Percentiles rank a stretch among this genome's conserved stretches.
Conservation (phyloP, 1,140 invertebrate species). For the Mesaphorura yosii region DNA sequence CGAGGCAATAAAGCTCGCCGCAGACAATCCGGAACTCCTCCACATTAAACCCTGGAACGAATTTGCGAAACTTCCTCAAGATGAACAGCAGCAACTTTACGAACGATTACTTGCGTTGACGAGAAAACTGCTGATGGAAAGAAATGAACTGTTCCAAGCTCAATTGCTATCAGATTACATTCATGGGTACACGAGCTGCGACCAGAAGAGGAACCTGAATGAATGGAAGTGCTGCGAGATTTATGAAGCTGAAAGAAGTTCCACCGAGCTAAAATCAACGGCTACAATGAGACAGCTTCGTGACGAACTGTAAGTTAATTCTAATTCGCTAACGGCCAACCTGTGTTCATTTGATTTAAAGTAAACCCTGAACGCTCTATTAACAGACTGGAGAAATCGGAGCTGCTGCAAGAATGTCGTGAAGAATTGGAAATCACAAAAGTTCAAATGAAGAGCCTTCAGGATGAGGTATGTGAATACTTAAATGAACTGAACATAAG, state of each 20-base stretch:
- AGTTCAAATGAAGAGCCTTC: slow-evolving; percentile 14
- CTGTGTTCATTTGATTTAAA: slow-evolving; percentile 5
- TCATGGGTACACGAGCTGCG: slow-evolving; percentile 26
- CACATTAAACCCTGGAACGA: slow-evolving; percentile 26
- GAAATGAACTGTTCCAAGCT: slow-evolving; percentile 21
- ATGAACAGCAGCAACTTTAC: slow-evolving; percentile 27
- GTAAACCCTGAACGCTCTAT: no score
- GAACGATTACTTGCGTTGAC: slow-evolving; percentile 16
- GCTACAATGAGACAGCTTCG: slow-evolving; percentile 18
- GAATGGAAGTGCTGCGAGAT: slow-evolving; percentile 12
- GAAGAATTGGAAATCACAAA: slow-evolving; percentile 29
- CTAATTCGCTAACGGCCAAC: not conserved
- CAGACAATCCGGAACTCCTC: slow-evolving; percentile 25
- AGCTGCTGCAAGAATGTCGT: slow-evolving; percentile 29
- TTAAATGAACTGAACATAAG: not conserved
- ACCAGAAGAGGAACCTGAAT: slow-evolving; percentile 21
- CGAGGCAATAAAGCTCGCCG: not conserved
- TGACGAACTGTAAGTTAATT: slow-evolving; percentile 25
- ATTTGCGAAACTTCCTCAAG: slow-evolving; percentile 8
- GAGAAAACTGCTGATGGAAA: slow-evolving; percentile 20
- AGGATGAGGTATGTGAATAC: slow-evolving; percentile 18
- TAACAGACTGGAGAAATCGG: slow-evolving; percentile 28
- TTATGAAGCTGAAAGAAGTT: slow-evolving; percentile 24
- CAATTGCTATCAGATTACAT: slow-evolving; percentile 25
- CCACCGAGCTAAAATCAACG: slow-evolving; percentile 18